Evolutionary conservation across 1,140 invertebrate genomes (phyloP).

Genomic region (Camponotus pennsylvanicus): DNA sequence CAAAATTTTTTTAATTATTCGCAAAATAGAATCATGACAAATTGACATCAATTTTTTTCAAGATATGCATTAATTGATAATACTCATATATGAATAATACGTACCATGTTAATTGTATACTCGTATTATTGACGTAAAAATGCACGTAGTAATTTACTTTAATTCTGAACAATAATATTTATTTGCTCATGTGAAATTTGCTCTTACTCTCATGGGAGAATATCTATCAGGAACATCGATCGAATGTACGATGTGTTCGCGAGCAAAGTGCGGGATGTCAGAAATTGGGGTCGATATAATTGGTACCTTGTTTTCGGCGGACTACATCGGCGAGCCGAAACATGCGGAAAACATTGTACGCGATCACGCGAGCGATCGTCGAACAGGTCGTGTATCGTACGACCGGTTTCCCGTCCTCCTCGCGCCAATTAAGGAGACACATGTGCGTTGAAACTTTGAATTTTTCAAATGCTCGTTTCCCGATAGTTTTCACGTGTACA

Average conservation of each 20-base stretch:
- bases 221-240: constrained; percentile 34
- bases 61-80: neutral
- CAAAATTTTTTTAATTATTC: neutral
- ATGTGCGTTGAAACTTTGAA: constrained; percentile 68
- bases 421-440: constrained; percentile 51
- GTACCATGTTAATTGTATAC: neutral
- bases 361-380: constrained; percentile 35
- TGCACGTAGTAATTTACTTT: neutral
- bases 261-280: constrained; percentile 12
- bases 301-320: constrained; percentile 74
- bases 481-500: neutral
- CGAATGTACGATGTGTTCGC: constrained; percentile 13
- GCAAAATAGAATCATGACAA: neutral
- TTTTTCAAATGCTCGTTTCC: constrained; percentile 43
- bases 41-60: neutral
- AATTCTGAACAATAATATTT: constrained; percentile 17
- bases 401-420: constrained; percentile 40
- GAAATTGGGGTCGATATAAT: constrained; percentile 74
- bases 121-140: neutral
- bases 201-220: neutral
- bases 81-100: constrained; percentile 4
- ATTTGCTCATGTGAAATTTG: neutral
- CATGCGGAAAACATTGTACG: constrained; percentile 72
- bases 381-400: constrained; percentile 9
- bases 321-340: constrained; percentile 63